Percentiles rank a stretch among this genome's conserved stretches.
Conservation (phyloP, 2,888 invertebrate species). For the Terebella lapidaria region DNA sequence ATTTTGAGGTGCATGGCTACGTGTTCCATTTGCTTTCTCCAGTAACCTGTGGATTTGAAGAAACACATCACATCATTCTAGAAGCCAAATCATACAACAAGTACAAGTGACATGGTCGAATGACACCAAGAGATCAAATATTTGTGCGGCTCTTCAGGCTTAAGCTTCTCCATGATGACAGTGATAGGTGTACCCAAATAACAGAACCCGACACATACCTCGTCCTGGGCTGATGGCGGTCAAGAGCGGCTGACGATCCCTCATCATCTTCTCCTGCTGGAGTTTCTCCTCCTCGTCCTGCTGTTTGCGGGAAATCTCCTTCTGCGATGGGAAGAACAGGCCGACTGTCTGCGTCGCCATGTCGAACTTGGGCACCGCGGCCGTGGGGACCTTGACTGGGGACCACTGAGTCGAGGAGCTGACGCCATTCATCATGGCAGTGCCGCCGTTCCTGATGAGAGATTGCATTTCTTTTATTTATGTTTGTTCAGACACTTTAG, state of each 20-base stretch:
- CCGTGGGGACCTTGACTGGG: conserved; percentile 29
- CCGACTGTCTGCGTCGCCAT: conserved; percentile 51
- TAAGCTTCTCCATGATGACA: no score
- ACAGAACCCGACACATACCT: no score
- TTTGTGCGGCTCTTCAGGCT: no score
- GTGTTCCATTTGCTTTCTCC: conserved; percentile 54
- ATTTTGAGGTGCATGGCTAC: conserved; percentile 52
- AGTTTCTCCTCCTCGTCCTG: conserved; percentile 43
- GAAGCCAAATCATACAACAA: no score
- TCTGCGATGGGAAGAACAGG: conserved; percentile 50
- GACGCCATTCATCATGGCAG: background rate
- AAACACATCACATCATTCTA: background rate
- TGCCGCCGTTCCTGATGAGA: conserved; percentile 4
- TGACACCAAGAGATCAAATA: no score
- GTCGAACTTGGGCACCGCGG: conserved; percentile 21
- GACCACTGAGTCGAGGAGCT: conserved; percentile 30
- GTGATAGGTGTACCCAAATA: no score
- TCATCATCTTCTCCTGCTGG: conserved; percentile 43
- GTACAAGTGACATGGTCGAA: no score
- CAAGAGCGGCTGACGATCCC: conserved; percentile 45
- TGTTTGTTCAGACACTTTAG: background rate
- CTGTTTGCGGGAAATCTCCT: conserved; percentile 39
- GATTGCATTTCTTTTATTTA: background rate
- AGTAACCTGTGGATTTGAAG: conserved; percentile 44
- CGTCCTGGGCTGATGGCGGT: conserved; percentile 53